These are phyloP conservation scores for Brachyopa scutellaris DNA, from an alignment of 2,888 invertebrate species.

Conservation along the genomic window DNA sequence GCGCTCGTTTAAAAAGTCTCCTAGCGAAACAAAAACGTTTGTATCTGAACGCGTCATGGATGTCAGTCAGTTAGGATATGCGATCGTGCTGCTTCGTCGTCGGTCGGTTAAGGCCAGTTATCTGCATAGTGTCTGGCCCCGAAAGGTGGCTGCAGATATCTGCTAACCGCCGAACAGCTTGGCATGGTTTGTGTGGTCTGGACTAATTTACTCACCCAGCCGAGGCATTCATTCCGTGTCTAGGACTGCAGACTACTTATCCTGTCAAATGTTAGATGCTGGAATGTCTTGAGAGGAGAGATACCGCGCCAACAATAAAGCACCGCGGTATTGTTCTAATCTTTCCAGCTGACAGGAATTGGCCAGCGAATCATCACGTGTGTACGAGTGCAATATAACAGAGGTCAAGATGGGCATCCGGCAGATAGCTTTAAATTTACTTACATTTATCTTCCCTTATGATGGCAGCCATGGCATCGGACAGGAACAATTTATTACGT, in stretches of 20 bases:
- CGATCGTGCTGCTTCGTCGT: constrained; percentile 56
- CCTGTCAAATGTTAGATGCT: constrained; percentile 70
- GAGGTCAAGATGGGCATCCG: constrained; percentile 65
- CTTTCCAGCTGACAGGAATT: constrained; percentile 42
- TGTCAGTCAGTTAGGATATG: constrained; percentile 71
- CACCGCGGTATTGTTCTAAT: constrained; percentile 72
- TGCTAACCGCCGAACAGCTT: constrained; percentile 56
- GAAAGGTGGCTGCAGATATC: constrained; percentile 66
- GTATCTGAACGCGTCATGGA: constrained; percentile 71
- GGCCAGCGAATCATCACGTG: constrained; percentile 17
- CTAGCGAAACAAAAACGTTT: constrained; percentile 69
- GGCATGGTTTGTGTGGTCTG: constrained; percentile 69
- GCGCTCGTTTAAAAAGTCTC: constrained; percentile 68
- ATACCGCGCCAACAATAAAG: constrained; percentile 68
- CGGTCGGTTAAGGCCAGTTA: constrained; percentile 59
- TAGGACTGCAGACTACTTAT: constrained; percentile 69
- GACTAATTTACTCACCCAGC: constrained; percentile 70
- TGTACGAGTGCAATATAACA: constrained; percentile 30
- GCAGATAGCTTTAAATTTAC: constrained; percentile 34
- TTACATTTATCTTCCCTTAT: constrained; percentile 41
- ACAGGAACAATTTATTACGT: constrained; percentile 60
- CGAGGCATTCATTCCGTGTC: constrained; percentile 69
- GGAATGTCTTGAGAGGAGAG: constrained; percentile 52
- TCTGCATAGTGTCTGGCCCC: constrained; percentile 70
- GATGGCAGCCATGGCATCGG: constrained; percentile 54